A percentile compares a stretch with the other conserved stretches of the same genome.
phyloP scores from a whole-genome alignment of 2,113 vertebrate genomes.

The Zosterops lateralis region DNA sequence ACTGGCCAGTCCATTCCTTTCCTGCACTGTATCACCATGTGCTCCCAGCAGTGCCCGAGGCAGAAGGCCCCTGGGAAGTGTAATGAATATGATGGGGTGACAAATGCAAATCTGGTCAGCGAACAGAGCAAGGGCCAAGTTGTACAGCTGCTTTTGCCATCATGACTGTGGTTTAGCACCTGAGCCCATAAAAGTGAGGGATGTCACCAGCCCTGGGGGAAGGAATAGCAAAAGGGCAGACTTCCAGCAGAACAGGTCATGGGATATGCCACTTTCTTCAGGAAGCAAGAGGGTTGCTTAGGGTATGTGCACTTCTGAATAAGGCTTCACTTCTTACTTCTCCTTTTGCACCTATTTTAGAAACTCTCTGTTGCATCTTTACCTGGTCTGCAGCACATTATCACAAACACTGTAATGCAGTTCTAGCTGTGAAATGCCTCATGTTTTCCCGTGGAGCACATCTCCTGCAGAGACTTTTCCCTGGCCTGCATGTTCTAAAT shows the following conservation, averaged over 20 bases:
- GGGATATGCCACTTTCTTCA: not conserved
- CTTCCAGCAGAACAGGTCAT: fast-evolving
- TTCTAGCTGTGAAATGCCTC: not conserved
- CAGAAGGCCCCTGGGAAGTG: not conserved
- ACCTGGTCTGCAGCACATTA: not conserved
- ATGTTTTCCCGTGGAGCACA: not conserved
- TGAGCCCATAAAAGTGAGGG: not conserved
- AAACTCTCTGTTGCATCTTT: not conserved
- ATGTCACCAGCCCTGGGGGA: not conserved
- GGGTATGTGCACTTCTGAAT: fast-evolving
- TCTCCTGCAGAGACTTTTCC: not conserved
- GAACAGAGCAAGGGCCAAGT: not conserved
- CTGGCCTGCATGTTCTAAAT: slow-evolving; percentile 5
- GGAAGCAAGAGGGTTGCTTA: not conserved
- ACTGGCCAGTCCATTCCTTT: not conserved
- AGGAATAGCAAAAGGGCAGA: not conserved
- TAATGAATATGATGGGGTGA: not conserved
- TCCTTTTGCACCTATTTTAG: not conserved
- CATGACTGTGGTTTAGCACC: fast-evolving
- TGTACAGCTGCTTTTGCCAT: fast-evolving
- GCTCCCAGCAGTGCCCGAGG: not conserved
- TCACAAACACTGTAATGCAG: not conserved
- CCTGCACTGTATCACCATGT: fast-evolving
- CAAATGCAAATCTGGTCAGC: not conserved
- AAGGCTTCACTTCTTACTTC: fast-evolving